phyloP scores from a whole-genome alignment of 2,113 vertebrate species.

The Solea senegalensis region DNA sequence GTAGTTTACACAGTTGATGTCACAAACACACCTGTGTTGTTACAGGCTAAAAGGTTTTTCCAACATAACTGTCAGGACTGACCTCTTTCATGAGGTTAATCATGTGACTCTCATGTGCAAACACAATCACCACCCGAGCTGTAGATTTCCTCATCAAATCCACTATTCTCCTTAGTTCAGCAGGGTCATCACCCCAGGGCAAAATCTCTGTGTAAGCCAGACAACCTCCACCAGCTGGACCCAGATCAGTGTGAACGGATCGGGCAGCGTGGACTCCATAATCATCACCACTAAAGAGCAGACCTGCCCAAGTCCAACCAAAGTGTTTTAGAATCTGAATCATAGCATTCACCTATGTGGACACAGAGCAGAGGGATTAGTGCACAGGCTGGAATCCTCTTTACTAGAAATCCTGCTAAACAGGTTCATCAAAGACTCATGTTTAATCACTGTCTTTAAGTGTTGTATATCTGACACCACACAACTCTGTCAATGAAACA shows the following conservation, averaged over 20 bases:
- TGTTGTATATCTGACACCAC: background rate
- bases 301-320: slow-evolving; percentile 53
- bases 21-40: too few species aligned
- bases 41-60: too few species aligned
- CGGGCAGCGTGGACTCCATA: slow-evolving; percentile 41
- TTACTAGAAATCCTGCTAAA: background rate
- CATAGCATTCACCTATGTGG: slow-evolving; percentile 41
- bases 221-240: slow-evolving; percentile 36
- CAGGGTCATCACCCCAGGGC: too few species aligned
- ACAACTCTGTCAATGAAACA: background rate
- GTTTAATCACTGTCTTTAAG: background rate
- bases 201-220: slow-evolving; percentile 67
- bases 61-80: background rate
- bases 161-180: too few species aligned
- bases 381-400: background rate
- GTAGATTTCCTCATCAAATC: too few species aligned
- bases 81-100: slow-evolving; percentile 59
- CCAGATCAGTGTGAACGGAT: slow-evolving; percentile 30
- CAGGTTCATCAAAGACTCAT: background rate
- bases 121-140: too few species aligned
- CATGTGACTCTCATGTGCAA: too few species aligned
- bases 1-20: too few species aligned
- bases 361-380: background rate
- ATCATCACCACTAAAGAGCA: slow-evolving; percentile 40
- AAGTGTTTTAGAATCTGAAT: slow-evolving; percentile 63